Conservation (phyloP, 1,140 invertebrate genomes). For the Drosophila elegans region DNA sequence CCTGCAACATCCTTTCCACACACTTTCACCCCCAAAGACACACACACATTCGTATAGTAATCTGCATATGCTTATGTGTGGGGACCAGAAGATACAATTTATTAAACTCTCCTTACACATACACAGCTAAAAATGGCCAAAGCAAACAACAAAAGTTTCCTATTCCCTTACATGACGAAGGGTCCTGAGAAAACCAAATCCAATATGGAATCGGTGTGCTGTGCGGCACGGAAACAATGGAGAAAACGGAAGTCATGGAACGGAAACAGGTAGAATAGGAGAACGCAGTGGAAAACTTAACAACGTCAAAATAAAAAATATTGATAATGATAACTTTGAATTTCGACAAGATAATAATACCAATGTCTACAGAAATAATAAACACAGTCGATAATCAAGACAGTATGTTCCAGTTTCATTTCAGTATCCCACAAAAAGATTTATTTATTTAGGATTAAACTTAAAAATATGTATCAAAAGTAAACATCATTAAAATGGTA, state of each 20-base stretch:
- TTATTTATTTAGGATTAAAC: no score
- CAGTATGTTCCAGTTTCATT: no score
- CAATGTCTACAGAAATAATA: no score
- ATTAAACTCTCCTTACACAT: constrained; percentile 50
- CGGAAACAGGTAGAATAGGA: constrained; percentile 1
- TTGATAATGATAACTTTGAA: no score
- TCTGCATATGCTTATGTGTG: constrained; percentile 59
- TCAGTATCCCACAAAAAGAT: no score
- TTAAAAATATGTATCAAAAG: no score
- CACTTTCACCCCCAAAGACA: constrained; percentile 3
- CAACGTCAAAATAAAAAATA: no score
- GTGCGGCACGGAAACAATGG: background rate
- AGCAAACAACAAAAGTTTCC: constrained; percentile 49
- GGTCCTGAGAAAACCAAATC: constrained; percentile 1
- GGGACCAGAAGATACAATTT: constrained; percentile 60
- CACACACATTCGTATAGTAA: constrained; percentile 28
- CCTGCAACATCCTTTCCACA: constrained; percentile 13
- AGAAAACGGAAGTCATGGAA: constrained; percentile 1
- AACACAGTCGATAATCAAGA: no score
- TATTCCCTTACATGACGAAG: constrained; percentile 17
- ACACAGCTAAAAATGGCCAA: constrained; percentile 18
- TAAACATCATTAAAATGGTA: no score
- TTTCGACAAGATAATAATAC: no score
- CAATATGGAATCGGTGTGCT: background rate
- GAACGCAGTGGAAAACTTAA: constrained; percentile 8